Base-by-base conservation (phyloP, 2,113 vertebrate species). In the Plecturocebus donacophilus region DNA sequence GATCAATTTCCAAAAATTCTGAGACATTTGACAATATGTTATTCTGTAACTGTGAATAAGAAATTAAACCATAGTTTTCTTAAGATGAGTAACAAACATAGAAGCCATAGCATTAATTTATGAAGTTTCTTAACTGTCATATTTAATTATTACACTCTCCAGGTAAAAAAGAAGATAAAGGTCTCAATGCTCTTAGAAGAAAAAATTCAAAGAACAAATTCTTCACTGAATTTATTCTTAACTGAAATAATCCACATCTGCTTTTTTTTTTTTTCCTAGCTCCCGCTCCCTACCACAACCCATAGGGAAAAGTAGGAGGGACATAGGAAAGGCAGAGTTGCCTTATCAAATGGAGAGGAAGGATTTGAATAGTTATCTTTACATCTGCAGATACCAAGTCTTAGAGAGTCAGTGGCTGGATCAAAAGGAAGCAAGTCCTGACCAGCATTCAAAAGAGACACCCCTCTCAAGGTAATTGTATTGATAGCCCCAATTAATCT, bases 281-380 rank as follows among this genome's bases (percentile, higher is more conserved):
- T 19, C 66, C 25, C 21, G 9, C n/a, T 89, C 32, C 1, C 6
- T 85, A 66, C 56, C 40, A 40, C 35, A 93, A 80, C 96, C 92
- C 97, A 96, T 95, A 84, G 49, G 58, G 0, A 77, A 96, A 91
- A 94, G 94, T 94, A 96, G 95, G 95, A 87, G 94, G 95, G 90
- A 38, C 71, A 42, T 64, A 95, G 6, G 40, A 45, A 45, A 90
- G 56, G 21, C 30, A 91, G 5, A 2, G 13, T 27, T 81, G 13
- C 32, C 47, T 96, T 96, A 96, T 96, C 90, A 97, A 38, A 71
- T 54, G 14, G 32, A 70, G 66, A 70, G 66, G 47, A 61, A n/a
- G 8, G 45, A 47, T 14, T 70, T 30, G 58, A 8, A 61, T 64
- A 73, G 4, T 80, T 96, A 40, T 87, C 73, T 82, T 75, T 61